Base-by-base conservation (phyloP, 2,888 invertebrate genomes). In the Apodemia duryi region DNA sequence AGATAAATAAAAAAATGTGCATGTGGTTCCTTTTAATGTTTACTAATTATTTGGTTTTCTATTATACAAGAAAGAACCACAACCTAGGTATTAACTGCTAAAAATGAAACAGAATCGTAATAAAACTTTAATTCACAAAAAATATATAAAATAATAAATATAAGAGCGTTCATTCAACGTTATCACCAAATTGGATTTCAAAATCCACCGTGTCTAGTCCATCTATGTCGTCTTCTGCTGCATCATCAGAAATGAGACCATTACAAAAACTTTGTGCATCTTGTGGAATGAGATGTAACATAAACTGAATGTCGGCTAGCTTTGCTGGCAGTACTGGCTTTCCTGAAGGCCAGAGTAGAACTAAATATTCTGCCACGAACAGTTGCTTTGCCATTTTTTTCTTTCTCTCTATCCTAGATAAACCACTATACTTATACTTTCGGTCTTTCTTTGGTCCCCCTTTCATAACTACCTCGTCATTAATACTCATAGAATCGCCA, bases 21-120 rank as follows among this genome's bases (percentile, higher is more conserved):
- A 67, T 64, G 66, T 67, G 65, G 66, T 65, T 68, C 63, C 63
- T 68, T 66, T 65, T 32, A 66, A 65, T 54, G 54, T 68, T 68
- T 67, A 66, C 63, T 68, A 61, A 65, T 69, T 51, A 28, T 1
- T 3, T n/a, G 51, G 51, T 51, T 51, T 51, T n/a, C 21, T 6
- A 51, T n/a, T 51, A 65, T 62, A 66, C 69, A 67, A 66, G 66
- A 68, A 67, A 66, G 64, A 69, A 70, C 66, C 68, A 70, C 66
- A 68, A 66, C 38, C 66, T 13, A 67, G 65, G 32, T 32, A 32
- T 32, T 62, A 63, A 65, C 46, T 69, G 65, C 54, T 62, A 67
- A 57, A 69, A 68, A 52, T 68, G 65, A 69, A 60, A 65, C 10
- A 64, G 62, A 29, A 60, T 64, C 65, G 65, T 28, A 32, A 68